Evolutionary conservation across 64 coral and sea anemone species (phyloP), one percentile per base, ranked within the genome.

Genomic region (Pocillopora damicornis): DNA sequence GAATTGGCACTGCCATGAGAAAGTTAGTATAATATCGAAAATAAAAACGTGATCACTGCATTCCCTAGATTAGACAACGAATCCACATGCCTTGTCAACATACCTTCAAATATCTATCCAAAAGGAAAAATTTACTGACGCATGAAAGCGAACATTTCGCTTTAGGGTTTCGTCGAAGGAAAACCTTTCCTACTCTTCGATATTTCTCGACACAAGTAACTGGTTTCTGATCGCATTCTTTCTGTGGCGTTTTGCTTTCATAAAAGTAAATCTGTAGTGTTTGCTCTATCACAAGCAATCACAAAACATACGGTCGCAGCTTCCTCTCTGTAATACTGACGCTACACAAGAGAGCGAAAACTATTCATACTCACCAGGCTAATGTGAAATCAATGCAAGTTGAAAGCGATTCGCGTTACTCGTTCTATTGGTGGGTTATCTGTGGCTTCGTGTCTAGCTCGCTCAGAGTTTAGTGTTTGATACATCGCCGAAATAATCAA

Each of bases 201-300:
- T 58, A 51, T 1, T 56, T 51, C n/a, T 17, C 35, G n/a, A 77
- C 37, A 11, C 45, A 77, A 17, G 60, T 8, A 0, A 9, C 6
- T 79, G 13, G 13, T 71, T 71, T 71, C 3, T 13, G 61, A 17
- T 63, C 38, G 57, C 7, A 56, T 77, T 22, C 42, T n/a, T 79
- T 79, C 9, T 20, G 77, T 79, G 1, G 20, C 11, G 37, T 77
- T 12, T 10, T 26, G 58, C 22, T 79, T 79, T 25, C 77, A 79
- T 79, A 60, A 8, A 79, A 60, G 58, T 58, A 79, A 79, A 79
- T 79, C 77, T 59, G 14, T 26, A 60, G 18, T 79, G 58, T 79
- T 79, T 79, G 77, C 58, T 83, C 35, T 66, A 67, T 67, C 80
- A 68, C 63, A 57, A 42, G 42, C 16, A 85, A 85, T 85, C 81